Conservation (phyloP, 1,140 invertebrate species). For the Cheumatopsyche charites region DNA sequence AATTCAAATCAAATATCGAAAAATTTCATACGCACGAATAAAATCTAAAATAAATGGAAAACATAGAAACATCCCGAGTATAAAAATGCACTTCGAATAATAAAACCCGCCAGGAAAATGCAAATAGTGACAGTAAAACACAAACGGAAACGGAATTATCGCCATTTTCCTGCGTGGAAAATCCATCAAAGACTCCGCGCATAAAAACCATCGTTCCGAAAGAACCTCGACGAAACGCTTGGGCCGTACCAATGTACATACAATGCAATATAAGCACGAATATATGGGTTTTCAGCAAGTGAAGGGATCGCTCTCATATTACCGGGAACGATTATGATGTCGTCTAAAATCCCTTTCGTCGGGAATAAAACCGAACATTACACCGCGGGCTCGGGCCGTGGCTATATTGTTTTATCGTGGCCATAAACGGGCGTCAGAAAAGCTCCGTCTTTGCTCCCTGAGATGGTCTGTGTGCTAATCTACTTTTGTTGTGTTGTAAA, state of each 20-base stretch:
- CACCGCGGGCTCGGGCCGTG: neutral
- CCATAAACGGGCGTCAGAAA: slow-evolving; percentile 17
- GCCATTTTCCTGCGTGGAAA: neutral
- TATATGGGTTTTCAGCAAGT: neutral
- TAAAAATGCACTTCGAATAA: too few relatives aligned
- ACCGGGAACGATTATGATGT: slow-evolving; percentile 30
- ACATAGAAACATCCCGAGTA: too few relatives aligned
- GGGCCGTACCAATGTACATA: neutral
- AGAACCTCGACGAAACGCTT: neutral
- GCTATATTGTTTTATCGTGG: slow-evolving; percentile 30
- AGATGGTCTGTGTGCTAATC: too few relatives aligned
- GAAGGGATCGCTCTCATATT: slow-evolving; percentile 10
- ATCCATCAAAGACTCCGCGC: neutral
- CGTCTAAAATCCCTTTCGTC: slow-evolving; percentile 17
- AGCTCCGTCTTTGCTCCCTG: neutral
- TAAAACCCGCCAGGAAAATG: slow-evolving; percentile 4
- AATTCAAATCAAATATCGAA: too few relatives aligned
- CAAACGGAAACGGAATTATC: slow-evolving; percentile 11
- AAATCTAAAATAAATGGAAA: too few relatives aligned
- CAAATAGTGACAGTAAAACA: slow-evolving; percentile 19
- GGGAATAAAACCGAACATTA: slow-evolving; percentile 32
- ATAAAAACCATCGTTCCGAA: slow-evolving; percentile 19
- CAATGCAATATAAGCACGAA: too few relatives aligned
- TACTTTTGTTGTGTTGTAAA: too few relatives aligned
- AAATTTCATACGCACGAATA: too few relatives aligned